phyloP scores from a whole-genome alignment of 1,140 invertebrate species.

The Heterodera schachtii region DNA sequence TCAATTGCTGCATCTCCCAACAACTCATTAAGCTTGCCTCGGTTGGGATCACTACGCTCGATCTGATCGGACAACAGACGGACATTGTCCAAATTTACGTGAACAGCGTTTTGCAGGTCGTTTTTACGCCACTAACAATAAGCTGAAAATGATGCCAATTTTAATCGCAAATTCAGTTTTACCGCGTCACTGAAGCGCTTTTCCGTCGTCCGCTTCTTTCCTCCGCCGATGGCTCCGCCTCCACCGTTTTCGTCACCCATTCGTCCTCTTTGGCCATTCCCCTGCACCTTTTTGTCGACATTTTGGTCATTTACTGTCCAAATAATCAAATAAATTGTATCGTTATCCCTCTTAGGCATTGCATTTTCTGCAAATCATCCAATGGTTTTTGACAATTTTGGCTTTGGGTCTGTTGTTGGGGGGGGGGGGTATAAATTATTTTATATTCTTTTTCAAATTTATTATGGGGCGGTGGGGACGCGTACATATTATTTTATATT shows the following conservation, averaged over 20 bases:
- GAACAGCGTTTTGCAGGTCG: constrained; percentile 9
- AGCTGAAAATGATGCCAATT: too few relatives aligned
- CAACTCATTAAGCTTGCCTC: constrained; percentile 12
- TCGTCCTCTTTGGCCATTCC: constrained; percentile 13
- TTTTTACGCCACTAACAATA: too few relatives aligned
- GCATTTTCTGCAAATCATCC: constrained; percentile 35
- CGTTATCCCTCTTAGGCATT: constrained; percentile 16
- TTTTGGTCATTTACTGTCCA: constrained; percentile 11
- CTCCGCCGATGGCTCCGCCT: constrained; percentile 6
- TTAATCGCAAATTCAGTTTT: background rate
- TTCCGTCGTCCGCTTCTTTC: constrained; percentile 17
- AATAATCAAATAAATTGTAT: background rate
- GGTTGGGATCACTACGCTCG: constrained; percentile 22
- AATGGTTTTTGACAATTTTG: constrained; percentile 32
- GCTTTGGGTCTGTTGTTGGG: constrained; percentile 11
- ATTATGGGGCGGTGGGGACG: too few relatives aligned
- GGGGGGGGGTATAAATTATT: too few relatives aligned
- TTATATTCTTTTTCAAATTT: too few relatives aligned
- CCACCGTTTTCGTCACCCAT: constrained; percentile 14
- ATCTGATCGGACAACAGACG: constrained; percentile 33
- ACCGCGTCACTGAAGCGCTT: constrained; percentile 13
- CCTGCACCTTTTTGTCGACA: constrained; percentile 25
- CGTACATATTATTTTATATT: too few relatives aligned
- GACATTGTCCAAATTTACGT: constrained; percentile 33
- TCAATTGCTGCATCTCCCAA: background rate